Base-by-base conservation (phyloP, 2,113 vertebrate species). In the Brachyhypopomus occidentalis region DNA sequence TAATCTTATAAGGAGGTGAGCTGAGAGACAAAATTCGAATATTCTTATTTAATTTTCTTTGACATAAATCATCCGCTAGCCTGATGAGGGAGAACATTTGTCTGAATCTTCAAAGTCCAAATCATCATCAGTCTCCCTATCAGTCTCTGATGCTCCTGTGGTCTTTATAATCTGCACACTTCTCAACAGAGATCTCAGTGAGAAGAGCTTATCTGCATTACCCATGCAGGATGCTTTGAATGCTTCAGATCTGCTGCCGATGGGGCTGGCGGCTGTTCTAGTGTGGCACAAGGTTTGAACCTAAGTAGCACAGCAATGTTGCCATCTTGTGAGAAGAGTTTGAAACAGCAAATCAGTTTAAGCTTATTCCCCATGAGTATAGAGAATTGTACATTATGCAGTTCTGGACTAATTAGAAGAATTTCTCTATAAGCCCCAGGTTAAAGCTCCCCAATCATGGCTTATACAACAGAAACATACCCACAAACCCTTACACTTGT, bases 321-420 rank as follows among this genome's bases (percentile, higher is more conserved):
- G 83, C 86, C 86, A 84, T 78, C 83, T 85, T 85, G 83, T 87
- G 86, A 82, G 60, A 62, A 16, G 17, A 72, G 71, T 36, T 3
- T 75, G 69, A 79, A 83, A 77, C 59, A 60, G 25, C 72, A 85
- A 3, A 60, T 22, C 3, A 1, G 0, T 3, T 70, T 22, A 70
- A 23, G 0, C 66, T 1, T 70, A 38, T 22, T 41, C 34, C 20
- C 7, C 30, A 8, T n/a, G 23, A 48, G 9, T 48, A 41, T 30
- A n/a, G 4, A 3, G 34, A 72, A 79, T 70, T 20, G 8, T 17
- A n/a, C 4, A 16, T 22, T 38, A 48, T 71, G 34, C 2, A 7
- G 34, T 16, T 60, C 30, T 25, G 11, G 9, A 20, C 5, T 5
- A 72, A 30, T 20, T 79, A 14, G 34, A 72, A 0, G 25, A 30